Evolutionary conservation across 1,140 invertebrate species (phyloP).

Genomic region (Oreohelix idahoensis): DNA sequence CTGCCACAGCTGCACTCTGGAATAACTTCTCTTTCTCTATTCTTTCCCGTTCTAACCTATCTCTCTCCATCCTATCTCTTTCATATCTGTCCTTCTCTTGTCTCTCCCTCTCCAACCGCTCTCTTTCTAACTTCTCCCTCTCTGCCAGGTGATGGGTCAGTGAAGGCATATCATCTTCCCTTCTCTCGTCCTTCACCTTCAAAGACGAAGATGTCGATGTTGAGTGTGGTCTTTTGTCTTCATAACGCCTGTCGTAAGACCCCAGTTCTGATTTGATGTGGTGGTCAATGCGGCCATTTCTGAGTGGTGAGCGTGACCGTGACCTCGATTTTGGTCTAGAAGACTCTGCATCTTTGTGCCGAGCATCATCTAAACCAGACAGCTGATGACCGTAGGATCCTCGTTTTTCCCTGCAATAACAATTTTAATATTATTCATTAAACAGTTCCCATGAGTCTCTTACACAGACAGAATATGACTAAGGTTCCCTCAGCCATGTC

Average conservation of each 20-base stretch:
- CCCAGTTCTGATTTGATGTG: conserved; percentile 50
- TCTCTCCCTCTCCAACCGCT: conserved; percentile 18
- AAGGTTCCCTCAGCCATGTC: too few species aligned
- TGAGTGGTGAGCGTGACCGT: conserved; percentile 59
- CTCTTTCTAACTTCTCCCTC: conserved; percentile 34
- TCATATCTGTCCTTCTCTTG: conserved; percentile 31
- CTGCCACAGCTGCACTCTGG: conserved; percentile 16
- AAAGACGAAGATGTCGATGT: conserved; percentile 22
- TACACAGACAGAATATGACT: too few species aligned
- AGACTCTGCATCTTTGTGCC: conserved; percentile 33
- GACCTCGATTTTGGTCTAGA: conserved; percentile 48
- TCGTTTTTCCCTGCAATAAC: conserved; percentile 12
- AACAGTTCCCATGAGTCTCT: too few species aligned
- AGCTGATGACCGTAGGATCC: not conserved
- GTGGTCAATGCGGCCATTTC: conserved; percentile 57
- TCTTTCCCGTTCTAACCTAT: conserved; percentile 30
- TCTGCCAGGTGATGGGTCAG: conserved; percentile 16
- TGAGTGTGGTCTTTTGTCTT: conserved; percentile 43
- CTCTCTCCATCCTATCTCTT: conserved; percentile 36
- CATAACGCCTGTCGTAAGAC: conserved; percentile 48
- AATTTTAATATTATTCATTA: too few species aligned
- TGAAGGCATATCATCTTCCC: conserved; percentile 50
- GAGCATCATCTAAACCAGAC: not conserved
- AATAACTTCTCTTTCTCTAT: conserved; percentile 39
- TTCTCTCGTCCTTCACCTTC: conserved; percentile 62